Evolutionary conservation across 2,797 vertebrate genomes (phyloP), one percentile per base, ranked within the genome.

Genomic region (Vespertilio murinus): DNA sequence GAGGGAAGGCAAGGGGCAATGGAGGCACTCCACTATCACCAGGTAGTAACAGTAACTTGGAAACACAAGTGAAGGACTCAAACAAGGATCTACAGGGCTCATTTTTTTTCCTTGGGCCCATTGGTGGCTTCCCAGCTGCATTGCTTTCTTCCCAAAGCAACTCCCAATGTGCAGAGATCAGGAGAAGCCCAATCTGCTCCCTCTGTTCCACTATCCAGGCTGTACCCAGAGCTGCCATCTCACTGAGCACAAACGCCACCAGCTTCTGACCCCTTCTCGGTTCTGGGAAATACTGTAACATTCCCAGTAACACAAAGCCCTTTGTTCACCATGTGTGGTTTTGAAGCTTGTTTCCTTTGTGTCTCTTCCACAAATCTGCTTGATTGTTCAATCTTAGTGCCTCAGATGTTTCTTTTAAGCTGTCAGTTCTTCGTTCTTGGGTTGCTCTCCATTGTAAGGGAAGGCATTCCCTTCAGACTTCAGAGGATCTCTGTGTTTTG

Each of bases 231-330:
- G 52, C 14, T 6, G n/a, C 20, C 38, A 3, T n/a, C 54, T 49
- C 74, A 2, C 12, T 3, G 69, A 54, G 38, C 6, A 23, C 3
- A 0, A 13, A 10, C 0, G 13, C 33, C 0, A 0, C 23, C 61
- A 42, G 65, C 47, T 20, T 70, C 64, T 42, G 40, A 3, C 49
- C 4, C 25, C 8, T 16, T 9, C 1, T 0, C 23, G 4, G 18
- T 33, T 59, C 71, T 45, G 33, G 82, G 69, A 67, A 79, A 8
- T 42, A 33, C 64, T 59, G 17, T 30, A 14, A 17, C 33, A 1
- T 40, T 88, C 54, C 14, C 35, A n/a, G 11, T 6, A 65, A 54
- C 14, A 59, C 17, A 45, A 30, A 3, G 25, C n/a, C 35, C n/a
- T 4, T 22, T 1, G 0, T 20, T 40, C 77, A 22, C 10, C 8